Base-by-base conservation (phyloP, 1,140 invertebrate genomes). In the Metopolophium dirhodum region DNA sequence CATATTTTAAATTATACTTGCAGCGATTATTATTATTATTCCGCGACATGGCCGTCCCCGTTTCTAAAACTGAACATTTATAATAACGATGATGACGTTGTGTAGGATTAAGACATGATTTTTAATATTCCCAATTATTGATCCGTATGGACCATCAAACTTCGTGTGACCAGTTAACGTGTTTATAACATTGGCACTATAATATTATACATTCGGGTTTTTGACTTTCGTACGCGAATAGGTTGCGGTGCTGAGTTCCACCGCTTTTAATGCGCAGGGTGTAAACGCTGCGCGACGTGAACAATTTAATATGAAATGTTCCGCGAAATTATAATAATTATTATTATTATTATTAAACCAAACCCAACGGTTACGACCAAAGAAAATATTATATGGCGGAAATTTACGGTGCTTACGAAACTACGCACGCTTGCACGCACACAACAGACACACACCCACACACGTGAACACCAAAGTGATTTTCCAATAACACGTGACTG, bases 281-380 rank as follows among this genome's bases (percentile, higher is more conserved):
- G 30, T 87, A 87, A n/a, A 49, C 30, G 20, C 14, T 3, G 51
- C 8, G 51, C 35, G 18, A 23, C 51, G 87, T 23, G 22, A 54
- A 89, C 87, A 23, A 57, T 89, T 89, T 57, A 89, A 41, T n/a
- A 35, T 26, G 51, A 89, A 57, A 89, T 37, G 23, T 89, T 41
- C 37, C 8, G 35, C 20, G 22, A 9, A 26, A 57, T 41, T 37
- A 86, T 30, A 54, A 89, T 51, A 3, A 51, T 49, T 54, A 23
- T 37, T 54, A 54, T 88, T 14, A 49, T 51, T 54, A 23, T 37
- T 54, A 54, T 88, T 54, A 54, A 54, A 35, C 47, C 2, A 35
- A 54, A 54, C 23, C 51, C 87, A 45, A 57, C 22, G 3, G 49
- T 89, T 88, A 37, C 30, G 49, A 47, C 41, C 49, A 87, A 87